Conservation (phyloP, 2,113 vertebrate genomes). For the Trachemys scripta region DNA sequence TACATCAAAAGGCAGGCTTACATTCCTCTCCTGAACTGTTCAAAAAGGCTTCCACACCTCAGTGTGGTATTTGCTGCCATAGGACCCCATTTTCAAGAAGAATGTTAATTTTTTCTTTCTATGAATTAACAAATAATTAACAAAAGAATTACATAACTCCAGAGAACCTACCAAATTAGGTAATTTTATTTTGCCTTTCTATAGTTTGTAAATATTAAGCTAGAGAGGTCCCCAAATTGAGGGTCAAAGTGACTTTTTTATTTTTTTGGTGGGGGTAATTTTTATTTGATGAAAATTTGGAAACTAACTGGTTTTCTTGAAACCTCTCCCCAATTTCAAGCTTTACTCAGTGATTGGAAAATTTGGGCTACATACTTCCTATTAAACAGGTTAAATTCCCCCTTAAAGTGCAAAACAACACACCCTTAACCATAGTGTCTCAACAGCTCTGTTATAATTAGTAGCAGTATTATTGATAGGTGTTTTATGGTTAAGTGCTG, state of each 20-base stretch:
- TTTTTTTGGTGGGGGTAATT: not conserved
- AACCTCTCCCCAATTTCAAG: too few relatives aligned
- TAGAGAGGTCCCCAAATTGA: not conserved
- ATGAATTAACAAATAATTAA: too few relatives aligned
- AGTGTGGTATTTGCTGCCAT: not conserved
- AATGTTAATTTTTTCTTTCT: too few relatives aligned
- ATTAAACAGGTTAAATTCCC: not conserved
- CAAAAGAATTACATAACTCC: too few relatives aligned
- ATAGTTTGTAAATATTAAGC: not conserved
- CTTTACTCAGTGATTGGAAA: not conserved
- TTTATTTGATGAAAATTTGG: not conserved
- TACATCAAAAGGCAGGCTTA: not conserved
- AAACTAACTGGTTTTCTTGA: not conserved
- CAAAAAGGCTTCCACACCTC: not conserved
- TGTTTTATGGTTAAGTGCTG: not conserved
- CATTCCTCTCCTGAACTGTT: not conserved
- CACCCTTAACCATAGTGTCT: not conserved
- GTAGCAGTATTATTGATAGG: not conserved
- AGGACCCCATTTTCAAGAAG: not conserved
- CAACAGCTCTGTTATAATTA: not conserved
- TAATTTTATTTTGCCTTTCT: not conserved
- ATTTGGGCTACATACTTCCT: not conserved
- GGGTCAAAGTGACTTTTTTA: not conserved
- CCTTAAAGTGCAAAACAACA: not conserved
- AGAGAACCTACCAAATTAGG: too few relatives aligned